Percentiles rank a stretch among this genome's conserved stretches.
phyloP scores from a whole-genome alignment of 2,113 vertebrate species.

The Hyperopisus bebe region DNA sequence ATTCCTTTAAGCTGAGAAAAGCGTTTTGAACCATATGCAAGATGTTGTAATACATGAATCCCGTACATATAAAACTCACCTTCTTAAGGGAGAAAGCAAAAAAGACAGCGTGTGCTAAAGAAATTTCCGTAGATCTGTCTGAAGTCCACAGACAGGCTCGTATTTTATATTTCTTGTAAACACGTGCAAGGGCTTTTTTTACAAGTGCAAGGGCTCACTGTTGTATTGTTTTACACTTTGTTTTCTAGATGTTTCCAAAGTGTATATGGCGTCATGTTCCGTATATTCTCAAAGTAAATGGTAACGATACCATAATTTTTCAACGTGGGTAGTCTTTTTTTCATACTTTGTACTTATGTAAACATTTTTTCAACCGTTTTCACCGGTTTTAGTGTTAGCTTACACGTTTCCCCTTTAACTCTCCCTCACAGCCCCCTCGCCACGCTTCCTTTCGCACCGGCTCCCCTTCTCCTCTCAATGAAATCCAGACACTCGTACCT shows the following conservation, averaged over 20 bases:
- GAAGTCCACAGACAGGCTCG: background rate
- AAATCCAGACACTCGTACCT: constrained; percentile 17
- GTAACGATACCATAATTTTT: background rate
- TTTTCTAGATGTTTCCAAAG: background rate
- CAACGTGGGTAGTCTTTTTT: background rate
- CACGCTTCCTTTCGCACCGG: background rate
- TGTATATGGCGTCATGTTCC: background rate
- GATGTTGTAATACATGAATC: background rate
- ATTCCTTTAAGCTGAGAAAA: background rate
- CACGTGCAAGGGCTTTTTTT: background rate
- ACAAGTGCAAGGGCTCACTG: background rate
- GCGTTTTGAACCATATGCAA: background rate
- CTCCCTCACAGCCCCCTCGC: background rate
- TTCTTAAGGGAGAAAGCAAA: background rate
- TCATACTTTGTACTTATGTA: background rate
- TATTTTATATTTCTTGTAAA: background rate
- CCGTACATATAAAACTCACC: background rate
- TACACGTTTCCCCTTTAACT: background rate
- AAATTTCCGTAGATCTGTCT: background rate
- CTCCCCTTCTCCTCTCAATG: constrained; percentile 1
- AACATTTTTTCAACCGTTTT: background rate
- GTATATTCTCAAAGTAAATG: background rate
- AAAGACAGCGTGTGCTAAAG: background rate
- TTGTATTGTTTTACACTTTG: background rate
- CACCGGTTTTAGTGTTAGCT: background rate